Evolutionary conservation across 1,140 invertebrate species (phyloP).

Genomic region (Aphidius gifuensis): DNA sequence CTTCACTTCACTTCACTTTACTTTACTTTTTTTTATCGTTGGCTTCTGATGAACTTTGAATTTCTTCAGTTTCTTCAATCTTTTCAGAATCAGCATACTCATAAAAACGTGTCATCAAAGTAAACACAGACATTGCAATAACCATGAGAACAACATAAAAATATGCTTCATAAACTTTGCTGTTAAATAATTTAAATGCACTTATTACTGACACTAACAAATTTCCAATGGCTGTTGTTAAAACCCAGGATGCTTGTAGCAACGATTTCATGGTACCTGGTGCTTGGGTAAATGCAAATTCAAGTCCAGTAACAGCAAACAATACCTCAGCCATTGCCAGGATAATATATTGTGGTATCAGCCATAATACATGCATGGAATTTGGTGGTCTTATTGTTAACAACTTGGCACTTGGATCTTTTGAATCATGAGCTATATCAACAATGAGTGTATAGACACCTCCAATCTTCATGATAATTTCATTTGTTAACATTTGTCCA

Average conservation of each 20-base stretch:
- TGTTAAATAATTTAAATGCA: conserved; percentile 62
- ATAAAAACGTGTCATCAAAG: conserved; percentile 70
- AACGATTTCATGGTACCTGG: conserved; percentile 89
- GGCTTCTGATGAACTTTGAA: too few relatives aligned
- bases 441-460: conserved; percentile 61
- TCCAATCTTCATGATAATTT: conserved; percentile 52
- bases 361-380: conserved; percentile 75
- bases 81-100: conserved; percentile 57
- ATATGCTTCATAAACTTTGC: conserved; percentile 78
- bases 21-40: too few relatives aligned
- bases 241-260: conserved; percentile 82
- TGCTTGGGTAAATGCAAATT: conserved; percentile 89
- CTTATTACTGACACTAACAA: conserved; percentile 85
- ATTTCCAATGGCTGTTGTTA: conserved; percentile 90
- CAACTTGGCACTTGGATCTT: conserved; percentile 31
- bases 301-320: conserved; percentile 87
- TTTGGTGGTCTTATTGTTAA: conserved; percentile 64
- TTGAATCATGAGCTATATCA: conserved; percentile 32
- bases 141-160: conserved; percentile 85
- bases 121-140: conserved; percentile 77
- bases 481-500: conserved; percentile 27
- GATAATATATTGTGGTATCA: conserved; percentile 83
- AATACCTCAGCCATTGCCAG: conserved; percentile 83
- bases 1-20: too few relatives aligned
- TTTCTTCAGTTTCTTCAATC: too few relatives aligned